Percentiles rank a stretch among this genome's conserved stretches.
Evolutionary conservation across 2,113 vertebrate genomes (phyloP).

Genomic region (Myiagra hebetior): DNA sequence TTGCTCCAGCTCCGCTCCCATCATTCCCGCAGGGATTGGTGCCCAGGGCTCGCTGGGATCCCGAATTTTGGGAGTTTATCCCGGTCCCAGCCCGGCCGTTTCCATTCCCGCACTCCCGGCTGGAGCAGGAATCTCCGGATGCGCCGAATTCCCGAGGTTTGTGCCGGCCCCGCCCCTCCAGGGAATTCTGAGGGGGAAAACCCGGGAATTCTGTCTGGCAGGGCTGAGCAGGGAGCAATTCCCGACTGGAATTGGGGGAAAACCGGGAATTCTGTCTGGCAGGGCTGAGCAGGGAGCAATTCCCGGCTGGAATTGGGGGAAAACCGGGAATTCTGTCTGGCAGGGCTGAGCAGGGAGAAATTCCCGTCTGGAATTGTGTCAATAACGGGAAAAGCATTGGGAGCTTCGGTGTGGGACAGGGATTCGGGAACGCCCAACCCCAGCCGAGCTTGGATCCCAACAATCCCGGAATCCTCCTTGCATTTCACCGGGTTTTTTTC

Average conservation of each 20-base stretch:
- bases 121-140: background rate
- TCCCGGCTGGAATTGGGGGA: background rate
- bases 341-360: background rate
- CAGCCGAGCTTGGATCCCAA: background rate
- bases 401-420: background rate
- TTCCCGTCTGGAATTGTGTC: background rate
- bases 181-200: background rate
- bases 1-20: background rate
- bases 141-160: background rate
- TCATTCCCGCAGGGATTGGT: background rate
- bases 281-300: background rate
- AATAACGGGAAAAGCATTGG: background rate
- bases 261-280: background rate
- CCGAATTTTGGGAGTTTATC: background rate
- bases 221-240: background rate
- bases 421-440: background rate
- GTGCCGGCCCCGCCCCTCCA: background rate
- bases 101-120: background rate
- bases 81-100: background rate
- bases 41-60: background rate
- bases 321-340: background rate
- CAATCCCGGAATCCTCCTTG: background rate
- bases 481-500: fast-evolving
- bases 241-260: background rate
- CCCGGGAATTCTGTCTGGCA: background rate